A percentile compares a stretch with the other conserved stretches of the same genome.
Conservation (phyloP, 2,113 vertebrate genomes). For the Coryphaenoides rupestris region DNA sequence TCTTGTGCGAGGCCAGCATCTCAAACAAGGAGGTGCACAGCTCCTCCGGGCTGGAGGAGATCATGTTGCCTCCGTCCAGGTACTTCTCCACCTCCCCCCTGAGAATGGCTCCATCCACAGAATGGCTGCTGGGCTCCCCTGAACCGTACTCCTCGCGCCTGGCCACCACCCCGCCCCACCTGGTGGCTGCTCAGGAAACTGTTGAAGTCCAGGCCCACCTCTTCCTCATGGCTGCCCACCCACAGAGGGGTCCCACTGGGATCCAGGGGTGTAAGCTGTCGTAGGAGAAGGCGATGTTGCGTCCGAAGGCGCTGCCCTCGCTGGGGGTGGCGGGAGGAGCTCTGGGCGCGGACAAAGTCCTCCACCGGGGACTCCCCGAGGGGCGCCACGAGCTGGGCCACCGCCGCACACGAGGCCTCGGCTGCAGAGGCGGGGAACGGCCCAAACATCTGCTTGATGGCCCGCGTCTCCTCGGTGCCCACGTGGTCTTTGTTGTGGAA, state of each 20-base stretch:
- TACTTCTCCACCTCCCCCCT: slow-evolving; percentile 88
- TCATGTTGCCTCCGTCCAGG: slow-evolving; percentile 77
- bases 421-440: slow-evolving; percentile 88
- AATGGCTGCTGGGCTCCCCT: slow-evolving; percentile 29
- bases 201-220: slow-evolving; percentile 76
- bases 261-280: slow-evolving; percentile 87
- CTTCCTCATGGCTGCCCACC: slow-evolving; percentile 54
- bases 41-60: slow-evolving; percentile 85
- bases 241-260: slow-evolving; percentile 79
- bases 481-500: slow-evolving; percentile 85
- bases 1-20: slow-evolving; percentile 89
- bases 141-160: slow-evolving; percentile 61
- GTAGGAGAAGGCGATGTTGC: slow-evolving; percentile 87
- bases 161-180: slow-evolving; percentile 53
- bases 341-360: slow-evolving; percentile 74
- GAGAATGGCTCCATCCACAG: slow-evolving; percentile 73
- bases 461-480: slow-evolving; percentile 84
- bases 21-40: slow-evolving; percentile 93
- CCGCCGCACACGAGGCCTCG: slow-evolving; percentile 77
- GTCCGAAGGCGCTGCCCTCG: slow-evolving; percentile 75
- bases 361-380: slow-evolving; percentile 75
- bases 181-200: slow-evolving; percentile 81
- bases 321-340: slow-evolving; percentile 52
- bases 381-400: slow-evolving; percentile 74
- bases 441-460: slow-evolving; percentile 94